Conservation (phyloP, 2,113 vertebrate species). For the Melanotaenia duboulayi region DNA sequence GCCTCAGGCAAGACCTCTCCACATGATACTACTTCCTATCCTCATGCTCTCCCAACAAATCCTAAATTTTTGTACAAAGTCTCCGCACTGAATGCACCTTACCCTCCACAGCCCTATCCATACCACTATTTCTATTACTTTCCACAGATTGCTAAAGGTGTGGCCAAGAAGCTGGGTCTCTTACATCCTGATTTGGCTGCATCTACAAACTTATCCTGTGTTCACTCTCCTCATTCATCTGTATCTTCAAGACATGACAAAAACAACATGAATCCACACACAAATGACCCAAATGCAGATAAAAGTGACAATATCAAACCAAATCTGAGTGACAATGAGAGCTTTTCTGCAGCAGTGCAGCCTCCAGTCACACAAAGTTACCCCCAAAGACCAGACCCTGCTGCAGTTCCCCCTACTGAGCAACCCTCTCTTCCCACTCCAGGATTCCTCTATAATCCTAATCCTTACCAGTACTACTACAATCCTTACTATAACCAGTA, state of each 20-base stretch:
- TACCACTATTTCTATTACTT: conserved; percentile 24
- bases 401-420: not conserved
- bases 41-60: not conserved
- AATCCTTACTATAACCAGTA: conserved; percentile 38
- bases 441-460: not conserved
- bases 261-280: not conserved
- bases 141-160: conserved; percentile 4
- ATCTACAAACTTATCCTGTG: not conserved
- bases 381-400: not conserved
- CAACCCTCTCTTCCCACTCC: not conserved
- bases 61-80: not conserved
- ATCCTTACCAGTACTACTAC: conserved; percentile 24
- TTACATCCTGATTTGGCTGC: not conserved
- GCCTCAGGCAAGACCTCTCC: not conserved
- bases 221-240: not conserved
- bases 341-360: not conserved
- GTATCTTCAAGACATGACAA: not conserved
- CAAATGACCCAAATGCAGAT: not conserved
- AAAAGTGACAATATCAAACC: not conserved
- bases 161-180: not conserved
- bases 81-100: not conserved
- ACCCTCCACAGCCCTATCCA: conserved; percentile 20
- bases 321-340: not conserved
- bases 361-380: not conserved
- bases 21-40: not conserved